These are phyloP conservation scores for Garrulus glandarius DNA, from an alignment of 2,797 vertebrate species.

Conservation along the genomic window DNA sequence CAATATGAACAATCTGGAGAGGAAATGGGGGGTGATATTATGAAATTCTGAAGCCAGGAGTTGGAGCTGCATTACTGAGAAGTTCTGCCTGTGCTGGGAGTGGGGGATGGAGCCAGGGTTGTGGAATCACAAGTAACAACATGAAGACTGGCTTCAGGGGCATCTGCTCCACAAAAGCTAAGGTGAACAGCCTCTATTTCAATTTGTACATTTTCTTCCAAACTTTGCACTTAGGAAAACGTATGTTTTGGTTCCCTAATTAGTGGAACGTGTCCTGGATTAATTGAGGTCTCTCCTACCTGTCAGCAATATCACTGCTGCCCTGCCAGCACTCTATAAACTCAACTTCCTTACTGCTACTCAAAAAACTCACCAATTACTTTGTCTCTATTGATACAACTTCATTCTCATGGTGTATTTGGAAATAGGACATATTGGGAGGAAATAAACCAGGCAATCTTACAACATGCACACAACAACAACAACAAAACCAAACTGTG, in stretches of 20 bases:
- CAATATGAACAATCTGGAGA: neutral
- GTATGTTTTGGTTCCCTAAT: neutral
- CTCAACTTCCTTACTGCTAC: neutral
- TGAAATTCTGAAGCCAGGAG: neutral
- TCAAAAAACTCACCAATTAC: neutral
- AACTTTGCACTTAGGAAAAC: neutral
- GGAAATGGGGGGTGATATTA: accelerated
- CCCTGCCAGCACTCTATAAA: neutral
- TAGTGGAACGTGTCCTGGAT: accelerated
- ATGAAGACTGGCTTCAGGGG: neutral
- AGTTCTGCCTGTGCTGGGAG: neutral
- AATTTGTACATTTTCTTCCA: neutral
- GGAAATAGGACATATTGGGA: accelerated
- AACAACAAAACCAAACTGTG: neutral
- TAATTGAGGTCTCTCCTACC: neutral
- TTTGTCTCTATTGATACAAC: neutral
- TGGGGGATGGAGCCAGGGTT: neutral
- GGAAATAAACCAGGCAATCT: neutral
- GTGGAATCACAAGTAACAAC: neutral
- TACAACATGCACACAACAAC: neutral
- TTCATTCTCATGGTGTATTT: neutral
- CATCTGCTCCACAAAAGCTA: neutral
- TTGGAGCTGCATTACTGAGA: neutral
- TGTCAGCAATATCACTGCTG: neutral
- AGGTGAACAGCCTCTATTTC: neutral